Evolutionary conservation across 2,888 invertebrate species (phyloP), one percentile per base, ranked within the genome.

Genomic region (Hirtodrosophila duncani): DNA sequence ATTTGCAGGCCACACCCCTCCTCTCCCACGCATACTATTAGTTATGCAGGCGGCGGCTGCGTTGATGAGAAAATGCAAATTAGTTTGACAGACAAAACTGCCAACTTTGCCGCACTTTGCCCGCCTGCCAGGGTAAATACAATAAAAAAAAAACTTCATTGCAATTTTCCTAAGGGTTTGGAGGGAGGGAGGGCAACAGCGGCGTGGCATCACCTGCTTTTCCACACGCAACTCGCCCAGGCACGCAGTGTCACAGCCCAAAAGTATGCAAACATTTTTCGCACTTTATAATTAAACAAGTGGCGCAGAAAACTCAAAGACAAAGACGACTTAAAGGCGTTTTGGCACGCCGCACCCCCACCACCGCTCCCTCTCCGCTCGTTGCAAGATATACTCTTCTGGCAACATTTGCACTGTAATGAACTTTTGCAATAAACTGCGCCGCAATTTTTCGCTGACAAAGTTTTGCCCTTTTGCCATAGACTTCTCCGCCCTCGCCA

Each of bases 201-300:
- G 9, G 18, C 34, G 50, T 38, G 49, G 69, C 78, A 56, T 74
- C 75, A 79, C 75, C 75, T 69, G 77, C 74, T 78, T 60, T 78
- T 66, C 78, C 69, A 69, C n/a, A n/a, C n/a, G n/a, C n/a, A n/a
- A n/a, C n/a, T n/a, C n/a, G n/a, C n/a, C n/a, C n/a, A n/a, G n/a
- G n/a, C n/a, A n/a, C n/a, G n/a, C 78, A 78, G 75, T 64, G 72
- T 67, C 60, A 55, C 74, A 71, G 62, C 66, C 80, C 31, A 71
- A 75, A 75, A 75, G 74, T 79, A 75, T 75, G 74, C 74, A 75
- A 75, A 51, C 74, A 75, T 75, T 75, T 75, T 75, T 79, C 80
- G 80, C 77, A 75, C 80, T 75, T 79, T 79, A 79, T 75, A 75
- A 75, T 79, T 75, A 75, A 75, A 75, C 74, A 75, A 75, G 68